phyloP scores from a whole-genome alignment of 2,113 vertebrate genomes.

The Urocolius indicus region DNA sequence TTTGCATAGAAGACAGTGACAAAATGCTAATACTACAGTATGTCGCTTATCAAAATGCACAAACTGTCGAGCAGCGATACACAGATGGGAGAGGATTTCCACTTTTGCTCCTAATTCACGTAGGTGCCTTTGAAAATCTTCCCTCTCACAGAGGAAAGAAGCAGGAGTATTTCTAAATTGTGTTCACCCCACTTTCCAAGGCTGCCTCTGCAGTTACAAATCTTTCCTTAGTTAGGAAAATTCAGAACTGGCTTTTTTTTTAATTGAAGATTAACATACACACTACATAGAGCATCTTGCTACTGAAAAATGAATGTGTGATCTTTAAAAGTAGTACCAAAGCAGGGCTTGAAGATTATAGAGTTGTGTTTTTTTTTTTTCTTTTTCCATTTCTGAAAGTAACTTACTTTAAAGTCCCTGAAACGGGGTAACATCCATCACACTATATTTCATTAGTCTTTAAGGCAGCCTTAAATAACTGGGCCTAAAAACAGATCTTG shows the following conservation, averaged over 20 bases:
- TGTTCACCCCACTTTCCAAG: not conserved
- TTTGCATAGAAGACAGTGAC: conserved; percentile 30
- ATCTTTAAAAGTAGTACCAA: not conserved
- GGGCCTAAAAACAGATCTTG: conserved; percentile 38
- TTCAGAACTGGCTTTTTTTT: not conserved
- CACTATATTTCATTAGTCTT: conserved; percentile 50
- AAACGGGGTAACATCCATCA: conserved; percentile 23
- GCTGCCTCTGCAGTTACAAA: not conserved
- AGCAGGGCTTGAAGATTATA: not conserved
- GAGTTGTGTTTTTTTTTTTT: not conserved
- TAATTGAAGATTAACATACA: not conserved
- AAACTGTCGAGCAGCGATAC: not conserved
- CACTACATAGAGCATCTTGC: not conserved
- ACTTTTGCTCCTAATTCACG: not conserved
- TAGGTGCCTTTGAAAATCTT: not conserved
- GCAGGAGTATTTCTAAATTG: not conserved
- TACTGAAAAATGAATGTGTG: conserved; percentile 8
- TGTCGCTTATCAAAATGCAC: conserved; percentile 25
- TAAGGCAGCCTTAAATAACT: conserved; percentile 60
- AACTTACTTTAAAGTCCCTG: conserved; percentile 48
- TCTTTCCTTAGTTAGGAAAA: conserved; percentile 18
- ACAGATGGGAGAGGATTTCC: not conserved
- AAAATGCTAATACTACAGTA: conserved; percentile 31
- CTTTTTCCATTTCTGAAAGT: not conserved
- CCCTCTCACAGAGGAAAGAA: not conserved